Evolutionary conservation across 2,888 invertebrate genomes (phyloP).

Genomic region (Vandiemenella viatica): DNA sequence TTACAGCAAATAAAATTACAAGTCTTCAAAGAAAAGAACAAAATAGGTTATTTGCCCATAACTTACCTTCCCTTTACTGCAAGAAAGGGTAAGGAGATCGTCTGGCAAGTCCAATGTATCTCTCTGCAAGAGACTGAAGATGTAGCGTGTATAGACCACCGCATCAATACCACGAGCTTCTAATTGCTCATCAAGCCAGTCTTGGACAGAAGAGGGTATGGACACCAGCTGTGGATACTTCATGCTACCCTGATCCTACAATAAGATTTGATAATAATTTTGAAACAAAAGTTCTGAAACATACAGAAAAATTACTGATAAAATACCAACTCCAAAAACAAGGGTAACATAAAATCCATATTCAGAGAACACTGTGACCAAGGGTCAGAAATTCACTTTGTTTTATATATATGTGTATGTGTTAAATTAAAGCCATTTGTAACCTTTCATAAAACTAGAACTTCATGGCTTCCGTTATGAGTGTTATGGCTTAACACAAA

Average conservation of each 20-base stretch:
- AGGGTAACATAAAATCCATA: too few relatives aligned
- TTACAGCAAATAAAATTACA: too few relatives aligned
- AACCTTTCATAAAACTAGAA: too few relatives aligned
- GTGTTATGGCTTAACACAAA: too few relatives aligned
- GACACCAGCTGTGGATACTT: constrained; percentile 45
- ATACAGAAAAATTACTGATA: background rate
- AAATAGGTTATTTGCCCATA: constrained; percentile 16
- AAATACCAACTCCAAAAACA: background rate
- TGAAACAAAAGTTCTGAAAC: background rate
- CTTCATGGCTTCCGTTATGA: too few relatives aligned
- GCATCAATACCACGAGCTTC: constrained; percentile 62
- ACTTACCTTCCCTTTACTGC: constrained; percentile 32
- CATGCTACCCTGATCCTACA: constrained; percentile 31
- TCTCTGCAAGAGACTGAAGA: constrained; percentile 45
- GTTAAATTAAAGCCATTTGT: too few relatives aligned
- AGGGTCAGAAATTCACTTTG: too few relatives aligned
- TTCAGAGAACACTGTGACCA: too few relatives aligned
- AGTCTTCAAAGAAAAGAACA: constrained; percentile 6
- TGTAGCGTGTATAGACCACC: constrained; percentile 47
- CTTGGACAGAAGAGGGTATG: constrained; percentile 50
- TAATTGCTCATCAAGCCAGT: constrained; percentile 60
- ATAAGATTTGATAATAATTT: background rate
- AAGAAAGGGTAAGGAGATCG: constrained; percentile 29
- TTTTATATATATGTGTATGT: too few relatives aligned
- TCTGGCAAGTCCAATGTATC: constrained; percentile 24